Conservation (phyloP, 2,888 invertebrate genomes). For the Torymus tubicola region DNA sequence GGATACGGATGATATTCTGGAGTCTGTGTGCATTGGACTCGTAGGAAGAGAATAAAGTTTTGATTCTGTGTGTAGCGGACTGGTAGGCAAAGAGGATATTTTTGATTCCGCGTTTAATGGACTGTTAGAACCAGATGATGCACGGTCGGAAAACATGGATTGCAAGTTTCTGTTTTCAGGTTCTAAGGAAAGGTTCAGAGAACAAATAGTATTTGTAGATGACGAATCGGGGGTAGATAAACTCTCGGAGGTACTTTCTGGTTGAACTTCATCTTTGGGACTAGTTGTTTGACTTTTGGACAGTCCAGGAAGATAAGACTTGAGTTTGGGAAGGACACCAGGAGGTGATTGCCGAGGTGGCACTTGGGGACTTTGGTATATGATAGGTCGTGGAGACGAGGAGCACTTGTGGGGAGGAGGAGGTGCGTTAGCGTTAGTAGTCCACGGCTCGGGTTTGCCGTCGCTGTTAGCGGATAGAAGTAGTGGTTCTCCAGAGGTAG, state of each 20-base stretch:
- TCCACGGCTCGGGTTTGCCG: constrained; percentile 38
- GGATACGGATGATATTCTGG: constrained; percentile 12
- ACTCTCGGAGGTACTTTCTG: constrained; percentile 24
- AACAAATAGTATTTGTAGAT: constrained; percentile 27
- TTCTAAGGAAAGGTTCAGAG: constrained; percentile 28
- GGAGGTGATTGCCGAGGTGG: constrained; percentile 70
- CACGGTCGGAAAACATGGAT: not conserved
- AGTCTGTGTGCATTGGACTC: constrained; percentile 44
- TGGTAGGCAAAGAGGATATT: constrained; percentile 11
- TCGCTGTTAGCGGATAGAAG: constrained; percentile 41
- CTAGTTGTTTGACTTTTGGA: not conserved
- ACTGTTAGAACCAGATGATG: not conserved
- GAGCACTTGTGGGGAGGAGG: constrained; percentile 61
- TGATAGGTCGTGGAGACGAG: constrained; percentile 65
- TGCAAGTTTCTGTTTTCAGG: constrained; percentile 19
- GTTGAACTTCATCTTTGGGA: constrained; percentile 16
- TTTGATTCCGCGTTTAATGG: not conserved
- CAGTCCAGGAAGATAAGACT: constrained; percentile 36
- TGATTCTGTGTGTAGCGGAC: too few relatives aligned
- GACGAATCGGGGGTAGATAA: constrained; percentile 12
- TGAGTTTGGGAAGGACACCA: constrained; percentile 57
- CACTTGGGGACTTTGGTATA: constrained; percentile 72
- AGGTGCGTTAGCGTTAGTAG: constrained; percentile 50
- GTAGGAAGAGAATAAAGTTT: too few relatives aligned
- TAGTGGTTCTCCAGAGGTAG: constrained; percentile 67